Conservation (phyloP, 2,113 vertebrate genomes). For the Sciurus niger region DNA sequence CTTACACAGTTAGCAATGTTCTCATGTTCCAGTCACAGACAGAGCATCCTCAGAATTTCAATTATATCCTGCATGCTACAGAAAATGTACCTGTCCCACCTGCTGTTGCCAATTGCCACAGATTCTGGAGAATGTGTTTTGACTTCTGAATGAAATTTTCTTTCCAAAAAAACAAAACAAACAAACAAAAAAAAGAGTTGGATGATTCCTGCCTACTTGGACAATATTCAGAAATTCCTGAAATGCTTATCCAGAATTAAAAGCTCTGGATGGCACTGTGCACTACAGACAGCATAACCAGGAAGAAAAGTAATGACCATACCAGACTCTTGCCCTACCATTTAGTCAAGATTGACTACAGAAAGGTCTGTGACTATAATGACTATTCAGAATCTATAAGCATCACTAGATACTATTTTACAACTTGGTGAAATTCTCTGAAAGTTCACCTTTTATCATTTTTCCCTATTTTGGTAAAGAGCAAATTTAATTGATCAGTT, state of each 20-base stretch:
- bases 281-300: neutral
- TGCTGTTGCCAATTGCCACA: neutral
- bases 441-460: neutral
- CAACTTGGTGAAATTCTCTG: neutral
- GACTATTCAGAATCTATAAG: neutral
- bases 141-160: neutral
- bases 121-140: neutral
- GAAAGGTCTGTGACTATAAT: neutral
- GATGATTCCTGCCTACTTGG: accelerated
- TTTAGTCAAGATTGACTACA: neutral
- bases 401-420: neutral
- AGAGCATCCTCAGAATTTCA: neutral
- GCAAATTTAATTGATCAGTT: neutral
- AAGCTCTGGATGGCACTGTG: neutral
- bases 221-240: neutral
- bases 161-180: neutral
- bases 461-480: neutral
- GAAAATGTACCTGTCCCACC: neutral
- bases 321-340: neutral
- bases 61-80: neutral
- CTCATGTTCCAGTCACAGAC: neutral
- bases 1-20: accelerated
- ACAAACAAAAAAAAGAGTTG: no score
- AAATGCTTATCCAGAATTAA: neutral
- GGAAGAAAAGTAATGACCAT: no score